Conservation (phyloP, 1,140 invertebrate genomes). For the Drosophila ficusphila region DNA sequence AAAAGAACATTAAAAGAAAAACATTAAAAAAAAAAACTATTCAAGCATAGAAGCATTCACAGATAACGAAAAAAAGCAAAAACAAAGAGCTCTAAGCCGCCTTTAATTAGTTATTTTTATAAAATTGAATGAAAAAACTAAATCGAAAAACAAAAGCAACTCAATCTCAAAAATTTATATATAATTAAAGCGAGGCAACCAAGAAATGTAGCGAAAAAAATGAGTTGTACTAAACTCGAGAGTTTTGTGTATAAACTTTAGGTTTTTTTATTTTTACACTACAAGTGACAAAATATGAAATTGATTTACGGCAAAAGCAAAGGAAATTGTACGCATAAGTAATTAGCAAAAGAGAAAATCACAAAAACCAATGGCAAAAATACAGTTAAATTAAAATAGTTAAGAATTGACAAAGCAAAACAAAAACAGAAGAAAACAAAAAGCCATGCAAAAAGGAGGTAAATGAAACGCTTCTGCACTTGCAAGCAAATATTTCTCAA, state of each 20-base stretch:
- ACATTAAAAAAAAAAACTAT: conserved; percentile 18
- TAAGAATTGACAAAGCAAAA: conserved; percentile 50
- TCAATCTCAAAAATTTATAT: conserved; percentile 74
- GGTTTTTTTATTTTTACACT: conserved; percentile 72
- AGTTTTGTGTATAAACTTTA: conserved; percentile 59
- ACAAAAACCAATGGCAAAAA: conserved; percentile 3
- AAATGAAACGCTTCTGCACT: conserved; percentile 63
- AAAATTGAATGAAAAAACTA: conserved; percentile 56
- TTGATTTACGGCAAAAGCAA: conserved; percentile 46
- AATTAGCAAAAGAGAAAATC: conserved; percentile 33
- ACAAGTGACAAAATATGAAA: conserved; percentile 61
- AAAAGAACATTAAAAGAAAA: conserved; percentile 28
- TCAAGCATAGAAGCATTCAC: conserved; percentile 35
- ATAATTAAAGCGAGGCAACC: conserved; percentile 40
- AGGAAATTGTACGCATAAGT: conserved; percentile 41
- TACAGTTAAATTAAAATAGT: conserved; percentile 50
- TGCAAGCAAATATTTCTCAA: conserved; percentile 63
- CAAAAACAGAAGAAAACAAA: neutral
- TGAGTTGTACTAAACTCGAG: conserved; percentile 31
- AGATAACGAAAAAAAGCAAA: conserved; percentile 58
- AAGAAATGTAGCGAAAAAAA: conserved; percentile 43
- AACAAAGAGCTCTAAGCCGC: conserved; percentile 81
- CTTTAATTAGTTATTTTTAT: conserved; percentile 82
- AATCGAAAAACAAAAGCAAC: conserved; percentile 30
- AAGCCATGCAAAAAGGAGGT: conserved; percentile 7